Conservation (phyloP, 2,888 invertebrate genomes). For the Mimas tiliae region DNA sequence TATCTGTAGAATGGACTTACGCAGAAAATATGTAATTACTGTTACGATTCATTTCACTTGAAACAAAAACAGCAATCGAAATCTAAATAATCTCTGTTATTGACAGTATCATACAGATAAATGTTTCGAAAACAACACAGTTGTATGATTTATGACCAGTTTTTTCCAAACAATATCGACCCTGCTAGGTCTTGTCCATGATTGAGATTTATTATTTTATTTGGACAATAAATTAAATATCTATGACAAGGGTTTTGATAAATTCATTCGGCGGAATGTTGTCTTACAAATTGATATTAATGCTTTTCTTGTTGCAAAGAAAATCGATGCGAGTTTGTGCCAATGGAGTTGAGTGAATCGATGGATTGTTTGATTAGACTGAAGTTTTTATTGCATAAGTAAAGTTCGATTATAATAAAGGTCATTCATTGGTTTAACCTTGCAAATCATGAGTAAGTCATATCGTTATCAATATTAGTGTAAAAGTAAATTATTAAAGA, state of each 20-base stretch:
- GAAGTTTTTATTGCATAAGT: background rate
- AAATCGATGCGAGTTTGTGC: background rate
- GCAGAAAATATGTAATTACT: too few relatives aligned
- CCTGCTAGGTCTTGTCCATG: conserved; percentile 29
- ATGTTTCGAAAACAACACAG: conserved; percentile 24
- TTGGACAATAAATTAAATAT: conserved; percentile 37
- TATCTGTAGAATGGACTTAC: too few relatives aligned
- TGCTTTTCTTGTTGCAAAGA: conserved; percentile 4
- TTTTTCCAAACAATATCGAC: conserved; percentile 30
- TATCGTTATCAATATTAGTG: background rate
- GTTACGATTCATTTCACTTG: background rate
- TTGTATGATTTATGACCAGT: conserved; percentile 24
- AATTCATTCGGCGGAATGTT: conserved; percentile 26
- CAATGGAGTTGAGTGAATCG: background rate
- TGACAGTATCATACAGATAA: background rate
- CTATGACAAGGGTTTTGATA: conserved; percentile 34
- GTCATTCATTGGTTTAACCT: background rate
- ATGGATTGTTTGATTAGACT: conserved; percentile 2
- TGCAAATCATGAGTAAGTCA: background rate
- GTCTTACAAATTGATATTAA: conserved; percentile 23
- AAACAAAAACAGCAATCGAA: background rate
- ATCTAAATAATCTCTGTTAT: background rate
- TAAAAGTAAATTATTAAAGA: background rate
- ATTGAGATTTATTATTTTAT: conserved; percentile 34
- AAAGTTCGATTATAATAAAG: background rate